Evolutionary conservation across 2,888 invertebrate species (phyloP).

Genomic region (Catocala nupta): DNA sequence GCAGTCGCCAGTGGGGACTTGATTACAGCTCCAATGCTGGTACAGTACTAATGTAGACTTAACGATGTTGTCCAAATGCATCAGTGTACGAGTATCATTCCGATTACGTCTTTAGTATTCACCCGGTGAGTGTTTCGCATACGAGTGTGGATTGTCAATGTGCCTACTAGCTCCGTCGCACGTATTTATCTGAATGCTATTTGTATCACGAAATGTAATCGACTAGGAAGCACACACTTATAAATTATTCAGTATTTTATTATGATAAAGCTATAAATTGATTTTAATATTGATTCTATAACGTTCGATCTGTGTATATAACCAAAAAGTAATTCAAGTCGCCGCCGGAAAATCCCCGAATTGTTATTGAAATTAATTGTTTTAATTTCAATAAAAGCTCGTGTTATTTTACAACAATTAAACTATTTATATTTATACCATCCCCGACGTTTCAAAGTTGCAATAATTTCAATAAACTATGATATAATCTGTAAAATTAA

Average conservation of each 20-base stretch:
- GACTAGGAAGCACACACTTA: conserved; percentile 25
- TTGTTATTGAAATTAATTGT: no score
- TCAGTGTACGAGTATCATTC: conserved; percentile 48
- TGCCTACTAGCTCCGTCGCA: conserved; percentile 21
- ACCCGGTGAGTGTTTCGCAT: conserved; percentile 32
- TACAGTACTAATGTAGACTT: conserved; percentile 61
- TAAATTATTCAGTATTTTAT: conserved; percentile 23
- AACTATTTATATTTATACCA: no score
- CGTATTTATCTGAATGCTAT: conserved; percentile 37
- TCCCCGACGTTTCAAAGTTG: no score
- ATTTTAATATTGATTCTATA: background rate
- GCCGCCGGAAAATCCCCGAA: no score
- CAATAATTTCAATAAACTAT: no score
- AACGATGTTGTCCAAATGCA: conserved; percentile 58
- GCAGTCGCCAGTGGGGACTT: conserved; percentile 71
- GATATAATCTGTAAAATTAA: no score
- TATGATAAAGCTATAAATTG: background rate
- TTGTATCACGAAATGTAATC: conserved; percentile 39
- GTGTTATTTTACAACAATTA: no score
- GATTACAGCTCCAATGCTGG: conserved; percentile 75
- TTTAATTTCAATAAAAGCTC: no score
- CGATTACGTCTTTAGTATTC: conserved; percentile 50
- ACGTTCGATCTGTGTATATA: no score
- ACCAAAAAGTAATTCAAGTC: no score
- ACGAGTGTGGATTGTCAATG: conserved; percentile 43